Base-by-base conservation (phyloP, 1,140 invertebrate genomes). In the Heliconius eleuchia region DNA sequence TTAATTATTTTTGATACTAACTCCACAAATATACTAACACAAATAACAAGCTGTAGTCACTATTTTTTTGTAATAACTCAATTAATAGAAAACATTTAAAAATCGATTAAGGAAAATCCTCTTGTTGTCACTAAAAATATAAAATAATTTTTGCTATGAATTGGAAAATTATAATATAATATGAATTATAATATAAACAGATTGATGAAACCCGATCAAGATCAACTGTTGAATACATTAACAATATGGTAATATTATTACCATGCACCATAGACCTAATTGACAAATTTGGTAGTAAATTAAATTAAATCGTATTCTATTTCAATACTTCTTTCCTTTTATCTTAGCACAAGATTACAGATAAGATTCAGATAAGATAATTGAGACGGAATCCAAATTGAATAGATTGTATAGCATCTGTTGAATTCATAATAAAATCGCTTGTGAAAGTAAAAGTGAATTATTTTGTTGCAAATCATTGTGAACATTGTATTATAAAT, bases 401-500 rank as follows among this genome's bases (percentile, higher is more conserved):
- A 66, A 16, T 60, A 60, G 57, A 66, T 30, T 66, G 27, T 66
- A 66, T 16, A 30, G 27, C 60, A 66, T 30, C 60, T 30, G 60
- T 66, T 66, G 60, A 30, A 66, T 30, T 66, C 27, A 30, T 27
- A 66, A 66, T 4, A 27, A 66, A 66, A 66, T 27, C 27, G 27
- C 30, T 13, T 66, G 23, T 30, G 60, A 66, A 66, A 66, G 60
- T 66, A 66, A 66, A 66, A 66, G 60, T 66, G 9, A 27, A 27
- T 16, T 66, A 66, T 66, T 66, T 27, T 66, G 23, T 66, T 66
- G 60, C 60, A 66, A 66, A 66, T 66, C 27, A 66, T 66, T 23
- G 27, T 66, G 27, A 66, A 30, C 60, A 30, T 30, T 16, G 60
- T 66, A 30, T 66, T 66, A n/a, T 60, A 60, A n/a, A 55, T 55